Base-by-base conservation (phyloP, 2,797 vertebrate species). In the Zenarchopterus dispar region DNA sequence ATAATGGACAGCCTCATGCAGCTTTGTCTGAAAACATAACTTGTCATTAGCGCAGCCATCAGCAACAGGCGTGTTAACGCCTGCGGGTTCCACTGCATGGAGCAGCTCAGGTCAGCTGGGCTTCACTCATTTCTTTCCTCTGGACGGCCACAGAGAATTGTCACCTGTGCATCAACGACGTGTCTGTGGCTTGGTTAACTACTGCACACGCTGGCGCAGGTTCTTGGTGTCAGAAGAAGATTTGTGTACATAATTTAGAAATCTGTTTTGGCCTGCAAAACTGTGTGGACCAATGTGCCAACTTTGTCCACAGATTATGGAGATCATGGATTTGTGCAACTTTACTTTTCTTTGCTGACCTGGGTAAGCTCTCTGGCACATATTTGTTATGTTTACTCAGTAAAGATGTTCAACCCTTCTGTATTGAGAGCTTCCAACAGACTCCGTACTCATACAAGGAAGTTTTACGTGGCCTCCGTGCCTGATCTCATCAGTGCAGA, bases 1-100 rank as follows among this genome's bases (percentile, higher is more conserved):
- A 84, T 82, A 81, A 84, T 82, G 77, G 81, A 82, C 75, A 82
- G 69, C 69, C 77, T 88, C 81, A 86, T 74, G 70, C 81, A 87
- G 84, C 79, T 79, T 80, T n/a, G 77, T 62, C 76, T 85, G 77
- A 85, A 84, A 89, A 87, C 75, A 81, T 60, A 84, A 82, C 78
- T 81, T 77, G 72, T 90, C 78, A 84, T 88, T 82, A 88, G 77
- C 66, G 36, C 73, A 46, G 77, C 64, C 72, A 80, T 80, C 70
- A 80, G 78, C 74, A 58, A 64, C 67, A 45, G 16, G 52, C 73
- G 64, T 67, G 75, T 75, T 81, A 60, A 75, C 72, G 58, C 67
- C 49, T 2, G 16, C 43, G 15, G 58, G 65, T 46, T 26, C 3
- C 24, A 46, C 42, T 26, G 15, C 36, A 18, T 43, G 39, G 13